Conservation (phyloP, 2,888 invertebrate species). For the Psylliodes chrysocephalus region DNA sequence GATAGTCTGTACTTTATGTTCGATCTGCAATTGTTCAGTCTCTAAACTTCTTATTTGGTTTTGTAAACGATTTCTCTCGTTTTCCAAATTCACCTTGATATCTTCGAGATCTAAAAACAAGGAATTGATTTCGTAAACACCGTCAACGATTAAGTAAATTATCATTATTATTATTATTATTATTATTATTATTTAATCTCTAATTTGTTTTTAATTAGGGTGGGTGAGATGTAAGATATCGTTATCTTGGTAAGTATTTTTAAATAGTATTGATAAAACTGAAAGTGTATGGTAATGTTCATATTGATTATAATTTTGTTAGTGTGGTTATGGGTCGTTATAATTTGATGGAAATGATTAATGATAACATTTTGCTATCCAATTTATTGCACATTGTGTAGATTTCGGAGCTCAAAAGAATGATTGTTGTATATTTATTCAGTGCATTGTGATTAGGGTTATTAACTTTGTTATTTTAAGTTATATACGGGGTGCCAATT, state of each 20-base stretch:
- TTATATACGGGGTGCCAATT: too few relatives aligned
- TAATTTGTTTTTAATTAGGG: constrained; percentile 1
- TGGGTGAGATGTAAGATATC: neutral
- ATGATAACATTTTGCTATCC: neutral
- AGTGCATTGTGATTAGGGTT: too few relatives aligned
- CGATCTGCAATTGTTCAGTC: constrained; percentile 76
- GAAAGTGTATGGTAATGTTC: constrained; percentile 12
- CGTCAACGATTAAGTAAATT: neutral
- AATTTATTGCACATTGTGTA: neutral
- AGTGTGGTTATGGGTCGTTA: neutral
- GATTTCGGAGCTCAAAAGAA: neutral
- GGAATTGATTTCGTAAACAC: constrained; percentile 5
- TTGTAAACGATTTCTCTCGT: constrained; percentile 80
- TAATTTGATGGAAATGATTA: neutral
- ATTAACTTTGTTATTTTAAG: too few relatives aligned
- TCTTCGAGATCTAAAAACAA: constrained; percentile 76
- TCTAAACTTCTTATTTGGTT: constrained; percentile 77
- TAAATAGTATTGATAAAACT: constrained; percentile 27
- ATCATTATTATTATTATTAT: constrained; percentile 3
- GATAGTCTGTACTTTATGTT: constrained; percentile 75
- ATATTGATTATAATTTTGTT: constrained; percentile 12
- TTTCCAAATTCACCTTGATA: constrained; percentile 76
- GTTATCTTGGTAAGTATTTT: constrained; percentile 9
- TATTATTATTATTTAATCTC: too few relatives aligned
- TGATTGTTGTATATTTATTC: too few relatives aligned